Evolutionary conservation across 2,113 vertebrate species (phyloP).

Genomic region (Laticauda colubrina): DNA sequence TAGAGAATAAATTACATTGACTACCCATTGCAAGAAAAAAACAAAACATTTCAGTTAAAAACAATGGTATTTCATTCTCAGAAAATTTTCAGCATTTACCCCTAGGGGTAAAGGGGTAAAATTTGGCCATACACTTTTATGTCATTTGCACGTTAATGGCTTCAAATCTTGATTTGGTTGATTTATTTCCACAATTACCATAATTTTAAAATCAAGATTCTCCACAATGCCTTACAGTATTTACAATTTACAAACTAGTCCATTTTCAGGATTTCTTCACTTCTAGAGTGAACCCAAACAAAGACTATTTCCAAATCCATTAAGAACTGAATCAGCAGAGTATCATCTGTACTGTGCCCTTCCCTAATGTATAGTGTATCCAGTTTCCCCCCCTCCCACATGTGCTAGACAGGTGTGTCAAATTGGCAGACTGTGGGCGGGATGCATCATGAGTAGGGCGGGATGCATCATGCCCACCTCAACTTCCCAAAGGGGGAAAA

Average conservation of each 20-base stretch:
- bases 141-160: not conserved
- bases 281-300: not conserved
- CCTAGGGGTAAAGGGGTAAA: not conserved
- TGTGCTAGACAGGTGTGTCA: too few relatives aligned
- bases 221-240: not conserved
- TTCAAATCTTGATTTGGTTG: not conserved
- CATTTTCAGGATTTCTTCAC: not conserved
- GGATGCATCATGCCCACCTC: too few relatives aligned
- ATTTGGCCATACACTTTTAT: not conserved
- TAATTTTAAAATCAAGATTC: not conserved
- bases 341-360: too few relatives aligned
- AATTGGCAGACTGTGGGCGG: too few relatives aligned
- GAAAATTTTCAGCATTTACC: not conserved
- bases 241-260: not conserved
- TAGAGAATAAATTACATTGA: not conserved
- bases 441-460: too few relatives aligned
- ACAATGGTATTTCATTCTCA: conserved; percentile 12
- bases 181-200: too few relatives aligned
- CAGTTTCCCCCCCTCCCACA: too few relatives aligned
- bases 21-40: conserved; percentile 16
- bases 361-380: too few relatives aligned
- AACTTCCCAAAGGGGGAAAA: too few relatives aligned
- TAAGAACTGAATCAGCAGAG: not conserved
- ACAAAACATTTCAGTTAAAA: conserved; percentile 9
- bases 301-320: not conserved